A percentile compares a stretch with the other conserved stretches of the same genome.
Evolutionary conservation across 2,113 vertebrate species (phyloP).

Genomic region (Xenopus borealis): DNA sequence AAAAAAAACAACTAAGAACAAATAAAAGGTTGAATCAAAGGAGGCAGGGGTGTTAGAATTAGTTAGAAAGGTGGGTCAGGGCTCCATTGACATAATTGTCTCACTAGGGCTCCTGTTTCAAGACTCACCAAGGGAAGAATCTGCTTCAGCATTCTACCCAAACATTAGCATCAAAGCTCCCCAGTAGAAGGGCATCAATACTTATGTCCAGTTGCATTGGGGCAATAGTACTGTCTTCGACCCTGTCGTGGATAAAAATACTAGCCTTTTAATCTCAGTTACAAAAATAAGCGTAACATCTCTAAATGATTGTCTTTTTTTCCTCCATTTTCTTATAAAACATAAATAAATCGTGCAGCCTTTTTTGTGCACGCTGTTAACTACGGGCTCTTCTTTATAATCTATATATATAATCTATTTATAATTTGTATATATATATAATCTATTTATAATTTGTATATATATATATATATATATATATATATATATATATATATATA

Average conservation of each 20-base stretch:
- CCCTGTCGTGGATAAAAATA: conserved; percentile 95
- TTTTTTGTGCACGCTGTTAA: conserved; percentile 77
- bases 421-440: conserved; percentile 66
- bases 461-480: conserved; percentile 66
- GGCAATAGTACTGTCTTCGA: conserved; percentile 85
- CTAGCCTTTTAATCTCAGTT: conserved; percentile 90
- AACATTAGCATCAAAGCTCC: conserved; percentile 73
- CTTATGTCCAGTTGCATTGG: conserved; percentile 82
- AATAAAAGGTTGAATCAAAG: conserved; percentile 56
- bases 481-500: conserved; percentile 71
- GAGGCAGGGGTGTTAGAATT: conserved; percentile 60
- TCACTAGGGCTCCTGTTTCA: conserved; percentile 65
- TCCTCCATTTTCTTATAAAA: conserved; percentile 92
- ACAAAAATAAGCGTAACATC: conserved; percentile 93
- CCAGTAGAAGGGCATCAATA: conserved; percentile 83
- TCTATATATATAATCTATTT: conserved; percentile 55
- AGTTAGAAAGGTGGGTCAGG: conserved; percentile 50
- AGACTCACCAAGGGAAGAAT: conserved; percentile 75
- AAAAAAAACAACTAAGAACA: conserved; percentile 48
- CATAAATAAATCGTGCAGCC: conserved; percentile 84
- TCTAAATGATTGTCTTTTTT: conserved; percentile 91
- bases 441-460: conserved; percentile 46
- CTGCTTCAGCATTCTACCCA: conserved; percentile 79
- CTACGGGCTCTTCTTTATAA: conserved; percentile 65
- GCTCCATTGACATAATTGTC: conserved; percentile 56